A percentile compares a stretch with the other conserved stretches of the same genome.
Conservation (phyloP, 1,140 invertebrate species). For the Solenopsis fugax region DNA sequence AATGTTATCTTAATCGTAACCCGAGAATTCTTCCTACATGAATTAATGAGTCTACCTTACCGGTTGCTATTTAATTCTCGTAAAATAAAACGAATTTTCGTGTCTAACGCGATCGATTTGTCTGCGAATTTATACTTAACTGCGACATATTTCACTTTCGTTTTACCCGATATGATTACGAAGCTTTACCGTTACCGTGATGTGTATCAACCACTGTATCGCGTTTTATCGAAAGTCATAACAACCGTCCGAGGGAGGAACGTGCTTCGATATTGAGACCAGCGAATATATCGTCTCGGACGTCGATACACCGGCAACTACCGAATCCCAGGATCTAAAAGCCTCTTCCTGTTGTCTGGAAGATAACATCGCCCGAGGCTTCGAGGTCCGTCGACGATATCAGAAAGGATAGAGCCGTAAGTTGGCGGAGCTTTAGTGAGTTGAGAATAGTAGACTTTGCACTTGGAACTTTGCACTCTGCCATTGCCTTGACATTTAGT, state of each 20-base stretch:
- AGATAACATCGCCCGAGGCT: conserved; percentile 74
- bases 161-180: neutral
- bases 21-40: neutral
- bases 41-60: neutral
- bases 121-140: neutral
- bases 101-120: neutral
- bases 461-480: conserved; percentile 83
- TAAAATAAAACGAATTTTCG: neutral
- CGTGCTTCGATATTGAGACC: conserved; percentile 1
- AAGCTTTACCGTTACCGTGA: neutral
- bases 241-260: conserved; percentile 20
- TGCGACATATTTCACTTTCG: neutral
- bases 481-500: conserved; percentile 78
- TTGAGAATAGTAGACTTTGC: conserved; percentile 81
- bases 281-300: conserved; percentile 37
- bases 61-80: neutral
- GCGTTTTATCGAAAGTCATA: conserved; percentile 31
- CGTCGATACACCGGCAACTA: conserved; percentile 38
- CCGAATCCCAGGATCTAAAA: conserved; percentile 74
- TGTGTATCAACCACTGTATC: too few species aligned
- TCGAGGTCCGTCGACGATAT: conserved; percentile 70
- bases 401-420: conserved; percentile 66
- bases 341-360: conserved; percentile 82
- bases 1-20: neutral
- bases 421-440: conserved; percentile 49